Base-by-base conservation (phyloP, 2,888 invertebrate species). In the Siphlonurus alternatus region DNA sequence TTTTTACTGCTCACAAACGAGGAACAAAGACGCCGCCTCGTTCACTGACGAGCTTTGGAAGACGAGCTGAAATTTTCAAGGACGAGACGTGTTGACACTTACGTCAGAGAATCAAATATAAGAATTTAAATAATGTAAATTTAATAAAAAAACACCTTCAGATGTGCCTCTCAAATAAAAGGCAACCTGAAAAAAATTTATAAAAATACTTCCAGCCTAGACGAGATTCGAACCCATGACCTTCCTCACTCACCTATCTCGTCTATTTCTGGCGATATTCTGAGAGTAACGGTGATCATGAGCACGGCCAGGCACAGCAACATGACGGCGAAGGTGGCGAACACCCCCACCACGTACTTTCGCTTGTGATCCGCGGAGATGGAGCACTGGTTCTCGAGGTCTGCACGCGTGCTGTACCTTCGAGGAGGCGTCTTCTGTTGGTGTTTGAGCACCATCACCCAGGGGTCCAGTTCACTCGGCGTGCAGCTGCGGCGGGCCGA, bases 261-360 rank as follows among this genome's bases (percentile, higher is more conserved):
- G 38, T 66, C 61, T 23, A 66, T 62, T 23, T 62, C 63, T 25
- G 65, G 65, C 20, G 64, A 65, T 23, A 66, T 65, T 25, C 63
- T 66, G 19, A 67, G 59, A 15, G 66, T 66, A 51, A 63, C 62
- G 2, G 65, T 63, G n/a, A 67, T 66, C 65, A 67, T 66, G 2
- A 66, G 63, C 3, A 67, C 61, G 15, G 67, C 67, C 2, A 66
- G 23, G 1, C 64, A 64, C 19, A 67, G 25, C 15, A 67, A 25
- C 56, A 66, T 60, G 19, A 65, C 56, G 20, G 65, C 64, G 61
- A 67, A 66, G 1, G 62, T 64, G 1, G 63, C 61, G 51, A 67
- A 66, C 18, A 65, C 62, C 24, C 63, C 64, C 51, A 65, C 67
- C n/a, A 66, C 64, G 25, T 66, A 62, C 10, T 64, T 62, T 18